A percentile compares a stretch with the other conserved stretches of the same genome.
Evolutionary conservation across 2,113 vertebrate genomes (phyloP).

Genomic region (Panthera uncia): DNA sequence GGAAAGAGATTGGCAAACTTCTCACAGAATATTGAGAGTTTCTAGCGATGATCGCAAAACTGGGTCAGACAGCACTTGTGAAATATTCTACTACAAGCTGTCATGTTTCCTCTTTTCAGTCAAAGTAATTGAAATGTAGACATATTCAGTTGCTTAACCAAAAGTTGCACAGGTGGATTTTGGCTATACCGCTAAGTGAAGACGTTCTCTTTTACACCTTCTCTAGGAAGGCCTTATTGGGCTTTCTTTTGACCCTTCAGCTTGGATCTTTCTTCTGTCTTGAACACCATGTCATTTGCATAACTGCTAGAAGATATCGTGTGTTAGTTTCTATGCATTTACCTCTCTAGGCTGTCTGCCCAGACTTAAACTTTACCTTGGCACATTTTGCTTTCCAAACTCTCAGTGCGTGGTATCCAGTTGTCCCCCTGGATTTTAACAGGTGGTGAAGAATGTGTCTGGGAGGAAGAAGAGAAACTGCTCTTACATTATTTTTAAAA

Average conservation of each 20-base stretch:
- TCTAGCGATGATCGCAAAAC: slow-evolving; percentile 14
- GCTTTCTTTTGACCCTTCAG: not conserved
- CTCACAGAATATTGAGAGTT: not conserved
- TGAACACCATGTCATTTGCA: not conserved
- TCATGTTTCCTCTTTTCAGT: not conserved
- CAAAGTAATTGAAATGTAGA: not conserved
- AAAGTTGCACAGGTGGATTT: not conserved
- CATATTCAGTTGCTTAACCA: not conserved
- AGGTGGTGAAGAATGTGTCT: not conserved
- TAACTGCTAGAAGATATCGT: not conserved
- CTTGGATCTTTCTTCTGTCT: not conserved
- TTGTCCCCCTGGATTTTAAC: not conserved
- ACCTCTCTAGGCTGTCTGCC: not conserved
- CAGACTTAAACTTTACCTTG: not conserved
- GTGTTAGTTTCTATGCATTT: not conserved
- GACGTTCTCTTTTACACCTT: not conserved
- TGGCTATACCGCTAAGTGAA: not conserved
- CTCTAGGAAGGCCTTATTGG: not conserved
- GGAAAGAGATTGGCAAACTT: not conserved
- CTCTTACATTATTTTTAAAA: not conserved
- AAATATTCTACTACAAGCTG: not conserved
- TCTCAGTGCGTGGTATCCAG: not conserved
- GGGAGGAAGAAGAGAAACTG: not conserved
- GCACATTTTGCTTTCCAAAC: not conserved
- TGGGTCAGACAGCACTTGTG: not conserved